Evolutionary conservation across 2,888 invertebrate species (phyloP), one percentile per base, ranked within the genome.

Genomic region (Drosophila meridiana): DNA sequence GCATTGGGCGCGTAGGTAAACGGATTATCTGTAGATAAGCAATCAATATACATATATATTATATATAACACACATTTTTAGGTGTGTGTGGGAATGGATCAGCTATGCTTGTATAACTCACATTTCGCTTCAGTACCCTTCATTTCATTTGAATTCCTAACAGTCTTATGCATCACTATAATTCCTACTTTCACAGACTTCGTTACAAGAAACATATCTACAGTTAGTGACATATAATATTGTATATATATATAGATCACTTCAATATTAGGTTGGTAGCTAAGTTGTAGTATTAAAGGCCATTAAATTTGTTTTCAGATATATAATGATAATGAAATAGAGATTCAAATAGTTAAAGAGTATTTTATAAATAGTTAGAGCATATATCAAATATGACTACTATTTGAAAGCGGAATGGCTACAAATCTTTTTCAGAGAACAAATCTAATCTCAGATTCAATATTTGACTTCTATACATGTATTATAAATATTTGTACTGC

Each of bases 1-100:
- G 11, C 43, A 45, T 74, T 56, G 47, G 20, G 28, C 26, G 53
- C 56, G 50, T 69, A 52, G 56, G 34, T 73, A 45, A 47, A 57
- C 57, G 32, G 42, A 58, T 48, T 36, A 61, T 8, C 38, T 40
- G 20, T 30, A 55, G 59, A 70, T 59, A 48, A 58, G 53, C n/a
- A 28, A 61, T 73, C 48, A 53, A 42, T 20, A 6, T 26, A 14
- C n/a, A n/a, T 28, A 53, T 56, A 55, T 26, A 63, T 38, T 14
- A 55, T 26, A 9, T 13, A 52, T 42, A 40, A 14, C 8, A 55
- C 14, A 50, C 48, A 36, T 40, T 11, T 52, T 4, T 3, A 14
- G 5, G 8, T 11, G 20, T 34, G 38, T 66, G 45, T 50, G 65
- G 42, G 34, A 60, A 43, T 20, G 9, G 3, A 42, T 9, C 9